phyloP scores from a whole-genome alignment of 2,888 invertebrate species.

The Drosophila aldrichi region DNA sequence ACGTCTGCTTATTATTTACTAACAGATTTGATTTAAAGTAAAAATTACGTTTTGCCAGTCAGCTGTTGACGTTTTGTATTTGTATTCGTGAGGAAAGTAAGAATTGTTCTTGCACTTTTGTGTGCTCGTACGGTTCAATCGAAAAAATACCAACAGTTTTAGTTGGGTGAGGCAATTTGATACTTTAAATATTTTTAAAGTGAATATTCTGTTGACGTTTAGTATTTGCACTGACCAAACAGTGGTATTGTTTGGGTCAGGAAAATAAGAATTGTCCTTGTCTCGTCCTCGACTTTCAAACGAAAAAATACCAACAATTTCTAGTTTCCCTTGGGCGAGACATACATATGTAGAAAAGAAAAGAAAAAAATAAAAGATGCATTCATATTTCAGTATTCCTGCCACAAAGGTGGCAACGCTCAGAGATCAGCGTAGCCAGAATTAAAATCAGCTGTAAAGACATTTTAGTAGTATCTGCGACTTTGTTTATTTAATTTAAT shows the following conservation, averaged over 20 bases:
- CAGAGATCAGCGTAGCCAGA: neutral
- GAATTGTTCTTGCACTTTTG: neutral
- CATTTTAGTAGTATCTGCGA: neutral
- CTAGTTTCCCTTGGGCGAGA: too few species aligned
- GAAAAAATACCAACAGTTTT: neutral
- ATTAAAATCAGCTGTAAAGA: constrained; percentile 37
- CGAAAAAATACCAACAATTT: too few species aligned
- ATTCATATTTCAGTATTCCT: neutral
- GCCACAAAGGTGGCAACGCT: constrained; percentile 29
- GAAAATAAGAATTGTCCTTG: too few species aligned
- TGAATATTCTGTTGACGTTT: too few species aligned
- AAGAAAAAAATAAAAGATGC: too few species aligned
- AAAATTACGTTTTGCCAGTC: constrained; percentile 23
- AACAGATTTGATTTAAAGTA: constrained; percentile 36
- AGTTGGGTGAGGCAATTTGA: neutral
- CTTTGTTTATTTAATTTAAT: constrained; percentile 29
- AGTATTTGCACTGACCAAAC: too few species aligned
- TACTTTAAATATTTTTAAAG: too few species aligned
- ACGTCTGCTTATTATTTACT: constrained; percentile 31
- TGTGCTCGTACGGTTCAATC: constrained; percentile 3
- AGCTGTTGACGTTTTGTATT: constrained; percentile 36
- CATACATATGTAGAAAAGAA: too few species aligned
- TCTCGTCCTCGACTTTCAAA: too few species aligned
- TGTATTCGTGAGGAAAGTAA: neutral
- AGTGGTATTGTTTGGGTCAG: too few species aligned